Evolutionary conservation across 2,113 vertebrate species (phyloP).

Genomic region (Buteo buteo): DNA sequence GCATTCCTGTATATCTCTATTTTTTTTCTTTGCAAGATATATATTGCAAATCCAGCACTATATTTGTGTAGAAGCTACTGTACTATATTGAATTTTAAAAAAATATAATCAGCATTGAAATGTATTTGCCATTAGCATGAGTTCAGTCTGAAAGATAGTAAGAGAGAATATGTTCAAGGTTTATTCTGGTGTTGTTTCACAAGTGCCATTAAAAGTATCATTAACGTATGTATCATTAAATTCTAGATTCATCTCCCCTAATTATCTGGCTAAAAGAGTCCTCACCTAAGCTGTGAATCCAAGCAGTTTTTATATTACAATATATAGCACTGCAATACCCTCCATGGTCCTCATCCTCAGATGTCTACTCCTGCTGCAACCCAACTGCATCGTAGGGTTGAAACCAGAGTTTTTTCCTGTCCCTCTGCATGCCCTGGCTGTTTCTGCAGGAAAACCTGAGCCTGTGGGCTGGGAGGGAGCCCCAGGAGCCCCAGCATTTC

Average conservation of each 20-base stretch:
- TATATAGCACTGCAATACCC: neutral
- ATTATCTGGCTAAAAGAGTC: neutral
- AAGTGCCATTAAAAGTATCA: neutral
- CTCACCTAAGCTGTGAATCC: neutral
- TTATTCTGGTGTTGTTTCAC: neutral
- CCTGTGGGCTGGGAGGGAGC: accelerated
- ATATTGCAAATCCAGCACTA: neutral
- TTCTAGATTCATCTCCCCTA: neutral
- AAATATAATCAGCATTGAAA: neutral
- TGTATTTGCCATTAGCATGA: neutral
- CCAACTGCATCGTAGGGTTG: neutral
- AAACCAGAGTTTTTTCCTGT: neutral
- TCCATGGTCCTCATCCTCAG: neutral
- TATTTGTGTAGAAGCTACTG: neutral
- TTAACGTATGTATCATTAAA: neutral
- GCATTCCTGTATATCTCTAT: neutral
- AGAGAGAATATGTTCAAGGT: neutral
- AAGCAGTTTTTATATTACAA: neutral
- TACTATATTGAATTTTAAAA: neutral
- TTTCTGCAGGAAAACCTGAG: neutral
- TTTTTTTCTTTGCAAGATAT: neutral
- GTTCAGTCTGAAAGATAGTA: neutral
- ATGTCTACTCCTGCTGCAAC: neutral
- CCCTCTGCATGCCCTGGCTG: neutral
- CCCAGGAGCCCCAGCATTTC: neutral